Conservation (phyloP, 1,140 invertebrate species). For the Colletes latitarsis region DNA sequence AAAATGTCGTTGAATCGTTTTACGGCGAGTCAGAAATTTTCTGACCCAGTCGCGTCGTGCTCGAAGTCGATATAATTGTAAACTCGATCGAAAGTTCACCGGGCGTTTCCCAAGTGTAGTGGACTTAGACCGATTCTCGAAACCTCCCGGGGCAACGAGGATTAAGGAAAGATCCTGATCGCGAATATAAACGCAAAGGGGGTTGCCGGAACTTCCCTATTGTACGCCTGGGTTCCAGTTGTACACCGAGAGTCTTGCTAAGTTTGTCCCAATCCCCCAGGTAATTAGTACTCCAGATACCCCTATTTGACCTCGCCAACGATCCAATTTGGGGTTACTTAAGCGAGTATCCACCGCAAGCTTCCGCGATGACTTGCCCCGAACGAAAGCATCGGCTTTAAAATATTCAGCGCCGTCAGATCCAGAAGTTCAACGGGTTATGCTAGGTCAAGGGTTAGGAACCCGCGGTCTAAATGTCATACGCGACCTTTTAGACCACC, state of each 20-base stretch:
- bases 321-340: conserved; percentile 35
- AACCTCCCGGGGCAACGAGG: conserved; percentile 55
- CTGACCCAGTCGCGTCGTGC: background rate
- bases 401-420: background rate
- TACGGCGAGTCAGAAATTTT: background rate
- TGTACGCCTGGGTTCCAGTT: conserved; percentile 45
- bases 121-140: conserved; percentile 61
- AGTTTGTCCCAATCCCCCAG: conserved; percentile 56
- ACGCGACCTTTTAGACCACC: too few relatives aligned
- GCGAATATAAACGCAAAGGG: conserved; percentile 61
- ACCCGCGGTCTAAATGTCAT: too few relatives aligned
- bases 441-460: too few relatives aligned
- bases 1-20: too few relatives aligned
- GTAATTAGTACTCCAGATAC: conserved; percentile 60
- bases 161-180: conserved; percentile 65
- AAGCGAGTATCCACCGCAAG: background rate
- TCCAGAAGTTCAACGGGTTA: too few relatives aligned
- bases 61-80: conserved; percentile 51
- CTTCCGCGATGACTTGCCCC: background rate
- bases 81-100: conserved; percentile 53
- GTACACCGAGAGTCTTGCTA: conserved; percentile 43
- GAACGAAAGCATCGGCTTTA: background rate
- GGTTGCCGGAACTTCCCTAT: conserved; percentile 48
- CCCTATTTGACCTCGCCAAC: conserved; percentile 41
- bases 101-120: conserved; percentile 28